phyloP scores from a whole-genome alignment of 2,113 vertebrate genomes.

The Maccullochella peelii region DNA sequence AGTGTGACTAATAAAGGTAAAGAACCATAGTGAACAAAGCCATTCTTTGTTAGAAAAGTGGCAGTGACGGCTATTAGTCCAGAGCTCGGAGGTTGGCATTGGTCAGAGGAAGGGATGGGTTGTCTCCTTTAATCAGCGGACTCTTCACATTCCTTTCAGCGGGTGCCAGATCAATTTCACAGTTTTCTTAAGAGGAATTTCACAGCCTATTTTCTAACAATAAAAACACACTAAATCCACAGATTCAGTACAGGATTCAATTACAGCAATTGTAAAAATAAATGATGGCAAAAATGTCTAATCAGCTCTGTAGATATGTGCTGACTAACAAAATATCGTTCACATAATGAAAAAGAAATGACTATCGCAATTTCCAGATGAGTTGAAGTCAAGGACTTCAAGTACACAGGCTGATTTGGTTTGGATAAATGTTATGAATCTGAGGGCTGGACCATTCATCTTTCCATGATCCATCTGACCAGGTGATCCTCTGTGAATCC shows the following conservation, averaged over 20 bases:
- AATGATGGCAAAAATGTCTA: slow-evolving; percentile 1
- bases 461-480: slow-evolving; percentile 59
- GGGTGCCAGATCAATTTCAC: slow-evolving; percentile 75
- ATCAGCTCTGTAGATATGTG: slow-evolving; percentile 27
- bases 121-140: slow-evolving; percentile 71
- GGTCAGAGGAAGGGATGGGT: slow-evolving; percentile 58
- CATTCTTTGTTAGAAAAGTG: slow-evolving; percentile 39
- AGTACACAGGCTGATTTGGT: slow-evolving; percentile 39
- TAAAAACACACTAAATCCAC: slow-evolving; percentile 18
- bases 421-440: slow-evolving; percentile 68
- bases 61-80: slow-evolving; percentile 53
- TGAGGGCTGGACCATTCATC: slow-evolving; percentile 50
- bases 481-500: slow-evolving; percentile 55
- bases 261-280: neutral
- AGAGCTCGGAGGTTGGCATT: slow-evolving; percentile 33
- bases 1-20: slow-evolving; percentile 43
- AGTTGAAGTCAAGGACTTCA: slow-evolving; percentile 45
- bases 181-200: slow-evolving; percentile 31
- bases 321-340: neutral
- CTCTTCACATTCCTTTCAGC: slow-evolving; percentile 56
- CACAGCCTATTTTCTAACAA: slow-evolving; percentile 34
- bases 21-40: slow-evolving; percentile 8
- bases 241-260: slow-evolving; percentile 14
- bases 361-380: slow-evolving; percentile 12
- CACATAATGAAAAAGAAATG: slow-evolving; percentile 9